Conservation (phyloP, 2,113 vertebrate genomes). For the Rhea pennata region DNA sequence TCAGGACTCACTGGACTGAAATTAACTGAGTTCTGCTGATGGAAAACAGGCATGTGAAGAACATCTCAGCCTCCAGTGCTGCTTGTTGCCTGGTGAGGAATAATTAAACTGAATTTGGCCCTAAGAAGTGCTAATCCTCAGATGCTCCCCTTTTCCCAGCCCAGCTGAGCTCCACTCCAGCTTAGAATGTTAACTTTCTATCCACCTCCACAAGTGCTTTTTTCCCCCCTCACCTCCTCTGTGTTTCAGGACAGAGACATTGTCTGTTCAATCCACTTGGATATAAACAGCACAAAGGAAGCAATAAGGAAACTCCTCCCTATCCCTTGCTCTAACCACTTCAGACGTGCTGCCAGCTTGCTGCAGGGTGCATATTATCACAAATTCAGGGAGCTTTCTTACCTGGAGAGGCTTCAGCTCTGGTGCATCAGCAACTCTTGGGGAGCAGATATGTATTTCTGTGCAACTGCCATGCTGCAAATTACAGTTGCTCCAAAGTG, state of each 20-base stretch:
- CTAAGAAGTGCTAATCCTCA: neutral
- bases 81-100: neutral
- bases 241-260: neutral
- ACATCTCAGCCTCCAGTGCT: neutral
- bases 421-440: accelerated
- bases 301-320: conserved; percentile 38
- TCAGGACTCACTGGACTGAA: neutral
- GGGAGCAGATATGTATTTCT: neutral
- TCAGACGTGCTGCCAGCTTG: neutral
- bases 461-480: neutral
- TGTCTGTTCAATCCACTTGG: conserved; percentile 1
- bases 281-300: conserved; percentile 20
- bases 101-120: neutral
- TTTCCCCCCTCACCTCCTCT: neutral
- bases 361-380: neutral
- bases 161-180: neutral
- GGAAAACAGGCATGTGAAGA: neutral
- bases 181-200: neutral
- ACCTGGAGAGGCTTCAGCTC: neutral
- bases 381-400: neutral
- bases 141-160: neutral
- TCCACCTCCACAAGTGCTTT: neutral
- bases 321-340: neutral
- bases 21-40: neutral
- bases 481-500: neutral